A percentile compares a stretch with the other conserved stretches of the same genome.
Conservation (phyloP, 2,797 vertebrate genomes). For the Botia kubotai region DNA sequence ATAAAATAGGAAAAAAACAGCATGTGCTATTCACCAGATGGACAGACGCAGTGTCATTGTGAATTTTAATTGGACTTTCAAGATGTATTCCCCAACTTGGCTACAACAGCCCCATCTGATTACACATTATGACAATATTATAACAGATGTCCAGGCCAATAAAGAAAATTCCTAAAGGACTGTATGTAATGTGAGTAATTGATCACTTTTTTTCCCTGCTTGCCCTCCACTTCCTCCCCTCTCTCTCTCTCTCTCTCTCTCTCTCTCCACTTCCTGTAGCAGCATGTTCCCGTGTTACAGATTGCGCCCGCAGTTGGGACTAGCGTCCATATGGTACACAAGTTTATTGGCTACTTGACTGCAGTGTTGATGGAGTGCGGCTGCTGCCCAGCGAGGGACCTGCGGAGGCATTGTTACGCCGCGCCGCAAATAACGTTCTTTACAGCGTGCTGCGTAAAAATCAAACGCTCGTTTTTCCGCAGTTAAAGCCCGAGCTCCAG, state of each 20-base stretch:
- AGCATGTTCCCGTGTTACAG: conserved; percentile 92
- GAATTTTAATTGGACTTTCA: conserved; percentile 96
- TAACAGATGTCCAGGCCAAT: conserved; percentile 99
- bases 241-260: conserved; percentile 60
- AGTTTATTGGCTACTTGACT: conserved; percentile 87
- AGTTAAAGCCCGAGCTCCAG: conserved; percentile 60
- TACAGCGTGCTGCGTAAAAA: conserved; percentile 66
- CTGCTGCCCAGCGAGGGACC: conserved; percentile 84
- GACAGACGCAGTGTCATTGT: conserved; percentile 94
- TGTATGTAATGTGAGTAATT: conserved; percentile 97
- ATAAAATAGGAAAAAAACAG: conserved; percentile 47
- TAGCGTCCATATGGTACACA: conserved; percentile 90
- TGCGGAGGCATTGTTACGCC: conserved; percentile 81
- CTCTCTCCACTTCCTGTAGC: conserved; percentile 89
- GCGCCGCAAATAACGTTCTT: conserved; percentile 68
- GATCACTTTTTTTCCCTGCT: conserved; percentile 87
- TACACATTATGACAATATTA: conserved; percentile 99
- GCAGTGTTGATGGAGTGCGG: conserved; percentile 84
- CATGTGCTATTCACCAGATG: conserved; percentile 90
- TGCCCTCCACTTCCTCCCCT: conserved; percentile 38
- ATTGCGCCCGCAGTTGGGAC: conserved; percentile 93
- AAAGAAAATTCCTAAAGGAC: conserved; percentile 99
- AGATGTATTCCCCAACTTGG: conserved; percentile 92
- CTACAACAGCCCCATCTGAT: conserved; percentile 94
- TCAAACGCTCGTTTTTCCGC: conserved; percentile 70